Conservation (phyloP, 2,888 invertebrate species). For the Tribolium freemani region DNA sequence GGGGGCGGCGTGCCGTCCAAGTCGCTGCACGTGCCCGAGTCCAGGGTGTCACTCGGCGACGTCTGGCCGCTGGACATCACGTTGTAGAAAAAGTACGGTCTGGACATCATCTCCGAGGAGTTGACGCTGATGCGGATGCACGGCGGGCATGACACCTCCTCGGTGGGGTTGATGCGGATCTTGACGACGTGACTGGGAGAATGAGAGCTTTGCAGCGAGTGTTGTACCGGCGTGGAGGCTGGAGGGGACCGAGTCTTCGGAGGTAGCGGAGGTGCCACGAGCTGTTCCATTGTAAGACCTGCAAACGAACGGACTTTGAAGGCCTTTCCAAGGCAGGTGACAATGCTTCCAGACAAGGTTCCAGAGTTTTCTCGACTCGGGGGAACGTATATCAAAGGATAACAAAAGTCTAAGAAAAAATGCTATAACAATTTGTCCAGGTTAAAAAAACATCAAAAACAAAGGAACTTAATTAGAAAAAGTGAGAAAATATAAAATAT, state of each 20-base stretch:
- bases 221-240: conserved; percentile 65
- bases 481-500: too few species aligned
- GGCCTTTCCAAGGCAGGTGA: too few species aligned
- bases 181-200: conserved; percentile 75
- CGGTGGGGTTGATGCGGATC: conserved; percentile 78
- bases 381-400: too few species aligned
- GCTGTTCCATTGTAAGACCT: conserved; percentile 68
- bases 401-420: too few species aligned
- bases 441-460: too few species aligned
- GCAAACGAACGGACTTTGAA: too few species aligned
- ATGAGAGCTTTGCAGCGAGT: conserved; percentile 62
- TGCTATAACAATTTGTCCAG: too few species aligned
- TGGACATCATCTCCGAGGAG: conserved; percentile 69
- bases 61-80: conserved; percentile 86
- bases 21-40: conserved; percentile 89
- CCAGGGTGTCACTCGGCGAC: conserved; percentile 85
- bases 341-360: too few species aligned
- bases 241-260: conserved; percentile 66
- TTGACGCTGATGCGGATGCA: conserved; percentile 75
- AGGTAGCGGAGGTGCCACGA: conserved; percentile 72
- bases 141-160: conserved; percentile 68
- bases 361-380: too few species aligned
- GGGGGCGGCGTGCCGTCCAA: conserved; percentile 82
- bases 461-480: too few species aligned
- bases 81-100: conserved; percentile 72